Evolutionary conservation across 2,888 invertebrate genomes (phyloP).

Genomic region (Thera obeliscata): DNA sequence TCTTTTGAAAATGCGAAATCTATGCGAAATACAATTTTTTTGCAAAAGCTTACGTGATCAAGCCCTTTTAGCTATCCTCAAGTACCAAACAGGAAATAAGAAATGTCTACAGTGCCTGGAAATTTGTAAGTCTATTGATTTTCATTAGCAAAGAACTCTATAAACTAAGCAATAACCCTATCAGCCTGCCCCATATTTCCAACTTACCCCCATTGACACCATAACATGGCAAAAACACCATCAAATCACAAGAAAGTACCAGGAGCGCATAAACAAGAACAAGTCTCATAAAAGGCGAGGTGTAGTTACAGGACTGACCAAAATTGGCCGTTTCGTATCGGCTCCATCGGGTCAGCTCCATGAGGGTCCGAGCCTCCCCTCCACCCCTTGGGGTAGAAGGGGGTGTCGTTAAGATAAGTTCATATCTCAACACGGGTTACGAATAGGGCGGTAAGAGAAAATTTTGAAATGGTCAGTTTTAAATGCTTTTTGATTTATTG

Average conservation of each 20-base stretch:
- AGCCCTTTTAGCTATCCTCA: too few species aligned
- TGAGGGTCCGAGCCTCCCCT: slow-evolving; percentile 18
- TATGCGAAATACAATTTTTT: too few species aligned
- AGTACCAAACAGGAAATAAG: too few species aligned
- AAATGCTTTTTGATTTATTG: slow-evolving; percentile 31
- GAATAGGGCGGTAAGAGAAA: slow-evolving; percentile 55
- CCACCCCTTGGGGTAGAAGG: slow-evolving; percentile 3
- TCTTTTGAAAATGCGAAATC: too few species aligned
- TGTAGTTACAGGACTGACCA: slow-evolving; percentile 63
- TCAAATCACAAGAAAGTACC: slow-evolving; percentile 36
- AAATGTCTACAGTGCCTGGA: too few species aligned
- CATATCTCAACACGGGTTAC: slow-evolving; percentile 72
- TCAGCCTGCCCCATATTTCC: slow-evolving; percentile 11
- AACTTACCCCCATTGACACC: slow-evolving; percentile 20
- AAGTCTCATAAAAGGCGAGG: slow-evolving; percentile 59
- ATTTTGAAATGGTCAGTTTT: slow-evolving; percentile 42
- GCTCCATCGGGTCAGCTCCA: slow-evolving; percentile 29
- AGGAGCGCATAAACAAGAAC: slow-evolving; percentile 58
- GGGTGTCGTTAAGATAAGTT: slow-evolving; percentile 76
- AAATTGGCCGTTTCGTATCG: slow-evolving; percentile 77
- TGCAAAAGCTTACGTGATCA: too few species aligned
- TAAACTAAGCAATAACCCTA: slow-evolving; percentile 2
- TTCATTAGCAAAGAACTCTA: background rate
- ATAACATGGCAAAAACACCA: slow-evolving; percentile 25
- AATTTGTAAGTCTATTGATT: too few species aligned